These are phyloP conservation scores for Iguana delicatissima DNA, from an alignment of 2,797 vertebrate genomes.

Conservation along the genomic window DNA sequence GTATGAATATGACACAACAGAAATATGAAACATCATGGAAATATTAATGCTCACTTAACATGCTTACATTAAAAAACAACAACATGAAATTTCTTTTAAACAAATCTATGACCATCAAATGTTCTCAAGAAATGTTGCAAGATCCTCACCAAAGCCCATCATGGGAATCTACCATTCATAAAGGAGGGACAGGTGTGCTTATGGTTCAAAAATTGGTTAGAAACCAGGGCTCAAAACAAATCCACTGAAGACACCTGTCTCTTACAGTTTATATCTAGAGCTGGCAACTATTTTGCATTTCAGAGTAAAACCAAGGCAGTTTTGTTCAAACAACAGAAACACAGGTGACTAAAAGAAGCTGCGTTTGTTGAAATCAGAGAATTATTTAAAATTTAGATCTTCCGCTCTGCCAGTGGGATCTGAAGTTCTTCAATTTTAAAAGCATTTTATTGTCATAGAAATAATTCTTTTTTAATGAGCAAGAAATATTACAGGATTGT, in stretches of 20 bases:
- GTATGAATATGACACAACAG: neutral
- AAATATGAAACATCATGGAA: neutral
- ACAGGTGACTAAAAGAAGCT: neutral
- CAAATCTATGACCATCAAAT: neutral
- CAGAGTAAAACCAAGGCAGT: neutral
- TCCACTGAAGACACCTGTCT: neutral
- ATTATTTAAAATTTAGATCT: neutral
- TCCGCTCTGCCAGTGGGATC: neutral
- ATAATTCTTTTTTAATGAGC: neutral
- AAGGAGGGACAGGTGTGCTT: neutral
- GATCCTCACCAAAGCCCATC: neutral
- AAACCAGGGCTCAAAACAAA: neutral
- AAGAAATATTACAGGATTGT: constrained; percentile 2
- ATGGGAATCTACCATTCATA: neutral
- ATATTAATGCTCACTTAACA: neutral
- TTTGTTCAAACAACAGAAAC: neutral
- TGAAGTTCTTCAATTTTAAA: neutral
- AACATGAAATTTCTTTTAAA: neutral
- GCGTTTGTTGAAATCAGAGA: neutral
- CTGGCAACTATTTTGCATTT: neutral
- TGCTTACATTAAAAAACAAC: neutral
- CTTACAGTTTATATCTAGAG: neutral
- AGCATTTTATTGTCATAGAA: neutral
- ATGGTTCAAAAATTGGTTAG: neutral
- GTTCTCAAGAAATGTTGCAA: neutral